Base-by-base conservation (phyloP, 2,797 vertebrate species). In the Hippoglossus hippoglossus region DNA sequence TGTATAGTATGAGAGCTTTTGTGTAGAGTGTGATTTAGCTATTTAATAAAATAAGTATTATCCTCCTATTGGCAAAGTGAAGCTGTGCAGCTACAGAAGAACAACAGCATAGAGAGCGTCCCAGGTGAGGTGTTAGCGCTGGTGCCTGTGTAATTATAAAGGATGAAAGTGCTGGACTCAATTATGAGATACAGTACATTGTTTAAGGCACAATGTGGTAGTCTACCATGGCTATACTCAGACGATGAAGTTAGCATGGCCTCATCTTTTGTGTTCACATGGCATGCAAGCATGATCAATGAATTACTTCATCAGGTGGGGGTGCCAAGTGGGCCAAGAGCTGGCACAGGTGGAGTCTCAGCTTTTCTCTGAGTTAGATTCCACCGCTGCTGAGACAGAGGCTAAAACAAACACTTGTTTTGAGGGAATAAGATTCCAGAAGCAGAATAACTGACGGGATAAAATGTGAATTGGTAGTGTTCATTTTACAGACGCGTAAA, bases 101-200 rank as follows among this genome's bases (percentile, higher is more conserved):
- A 84, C 82, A 83, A 82, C 81, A 83, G 70, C 67, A 68, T 79
- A 82, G 81, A 79, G 68, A 80, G 51, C 64, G 74, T 83, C 74
- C 74, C 89, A 90, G 82, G 75, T 87, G 85, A 87, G 79, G 64
- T 66, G 84, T 81, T 81, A 18, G 9, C 77, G 81, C 87, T 79
- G 47, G 58, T 86, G 76, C 62, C 62, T 52, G 70, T 73, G 73
- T 90, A 89, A 90, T 90, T 86, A 90, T 85, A 88, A 87, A 80
- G 74, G 47, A 78, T 72, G 66, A 84, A 85, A 73, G 75, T 82
- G 80, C 71, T 49, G 71, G 71, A 87, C 85, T 85, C 73, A 85
- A 87, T 89, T 87, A 84, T 67, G 73, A 85, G 80, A 84, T 82
- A 73, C 67, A 54, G 58, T 7, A 73, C 82, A 89, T 89, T 91